Evolutionary conservation across 2,113 vertebrate species (phyloP), one percentile per base, ranked within the genome.

Genomic region (Hydropotes inermis): DNA sequence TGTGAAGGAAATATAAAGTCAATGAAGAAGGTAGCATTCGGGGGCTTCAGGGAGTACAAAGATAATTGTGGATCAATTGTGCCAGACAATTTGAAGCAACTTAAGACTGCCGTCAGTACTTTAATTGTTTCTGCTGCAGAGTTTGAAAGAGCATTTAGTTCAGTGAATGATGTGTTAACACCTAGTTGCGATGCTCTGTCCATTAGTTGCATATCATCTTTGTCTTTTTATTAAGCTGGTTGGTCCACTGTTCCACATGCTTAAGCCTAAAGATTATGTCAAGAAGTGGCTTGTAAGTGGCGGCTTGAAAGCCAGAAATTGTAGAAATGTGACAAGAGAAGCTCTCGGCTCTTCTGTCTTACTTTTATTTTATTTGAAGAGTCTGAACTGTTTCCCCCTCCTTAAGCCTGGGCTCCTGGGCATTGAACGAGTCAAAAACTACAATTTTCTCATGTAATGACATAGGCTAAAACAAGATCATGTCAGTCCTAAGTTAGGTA

Each of bases 41-140:
- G 97, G 97, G 98, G 95, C 99, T 98, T 99, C 92, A 91, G 99
- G 98, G 98, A 99, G 98, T 98, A 98, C 98, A 98, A 98, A 98
- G 98, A 99, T 98, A 99, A 99, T 99, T 98, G 98, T 98, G 98
- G 98, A 99, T 99, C 99, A 99, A 99, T 99, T 97, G 98, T 98
- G 98, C 98, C 98, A 99, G 98, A 99, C 98, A 97, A 98, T 98
- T 93, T 98, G 98, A 99, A 98, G 98, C 98, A 99, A 99, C 98
- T 98, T 98, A 98, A 99, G 98, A 98, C 98, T 98, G 97, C 97
- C 98, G 98, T 98, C 98, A 98, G 98, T 98, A 98, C 96, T 99
- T 99, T 98, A 99, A 99, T 99, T 99, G 98, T 99, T 99, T 99
- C 98, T 98, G 98, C 97, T 98, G 96, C 98, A 98, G 97, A 98